Percentiles rank a stretch among this genome's conserved stretches.
phyloP scores from a whole-genome alignment of 2,797 vertebrate species.

The Atherinosoma microstoma region DNA sequence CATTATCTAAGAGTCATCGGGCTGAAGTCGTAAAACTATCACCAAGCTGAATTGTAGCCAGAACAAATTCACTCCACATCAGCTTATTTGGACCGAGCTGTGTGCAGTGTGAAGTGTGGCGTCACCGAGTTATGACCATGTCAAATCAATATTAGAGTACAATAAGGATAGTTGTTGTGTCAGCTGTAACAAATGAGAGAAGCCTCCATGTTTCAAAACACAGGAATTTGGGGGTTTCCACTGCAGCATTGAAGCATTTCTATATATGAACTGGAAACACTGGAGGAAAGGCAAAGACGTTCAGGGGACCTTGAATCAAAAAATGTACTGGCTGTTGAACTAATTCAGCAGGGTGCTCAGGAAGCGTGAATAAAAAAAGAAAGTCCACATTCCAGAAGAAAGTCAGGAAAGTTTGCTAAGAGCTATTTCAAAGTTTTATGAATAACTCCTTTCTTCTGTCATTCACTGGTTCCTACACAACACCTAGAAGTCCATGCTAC shows the following conservation, averaged over 20 bases:
- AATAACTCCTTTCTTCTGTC: neutral
- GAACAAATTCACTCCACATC: constrained; percentile 20
- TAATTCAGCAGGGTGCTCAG: constrained; percentile 5
- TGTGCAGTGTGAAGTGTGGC: constrained; percentile 8
- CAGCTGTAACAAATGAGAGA: constrained; percentile 39
- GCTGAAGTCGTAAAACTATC: constrained; percentile 7
- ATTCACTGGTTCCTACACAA: neutral
- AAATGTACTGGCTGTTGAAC: constrained; percentile 12
- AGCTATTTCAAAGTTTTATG: constrained; percentile 3
- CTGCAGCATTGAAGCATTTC: constrained; percentile 24
- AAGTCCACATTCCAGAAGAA: neutral
- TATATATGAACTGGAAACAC: constrained; percentile 17
- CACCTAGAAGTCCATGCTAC: neutral
- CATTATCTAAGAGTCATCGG: constrained; percentile 24
- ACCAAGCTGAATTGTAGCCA: constrained; percentile 29
- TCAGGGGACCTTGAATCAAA: constrained; percentile 22
- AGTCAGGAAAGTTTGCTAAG: neutral
- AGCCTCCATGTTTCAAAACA: constrained; percentile 17
- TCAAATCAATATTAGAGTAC: constrained; percentile 62
- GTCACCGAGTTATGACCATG: constrained; percentile 34
- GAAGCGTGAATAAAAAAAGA: neutral
- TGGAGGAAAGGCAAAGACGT: constrained; percentile 11
- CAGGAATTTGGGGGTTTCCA: constrained; percentile 28
- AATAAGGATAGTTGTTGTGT: constrained; percentile 42
- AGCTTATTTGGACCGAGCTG: constrained; percentile 25